phyloP scores from a whole-genome alignment of 1,140 invertebrate species.

The Drosophila melanica region DNA sequence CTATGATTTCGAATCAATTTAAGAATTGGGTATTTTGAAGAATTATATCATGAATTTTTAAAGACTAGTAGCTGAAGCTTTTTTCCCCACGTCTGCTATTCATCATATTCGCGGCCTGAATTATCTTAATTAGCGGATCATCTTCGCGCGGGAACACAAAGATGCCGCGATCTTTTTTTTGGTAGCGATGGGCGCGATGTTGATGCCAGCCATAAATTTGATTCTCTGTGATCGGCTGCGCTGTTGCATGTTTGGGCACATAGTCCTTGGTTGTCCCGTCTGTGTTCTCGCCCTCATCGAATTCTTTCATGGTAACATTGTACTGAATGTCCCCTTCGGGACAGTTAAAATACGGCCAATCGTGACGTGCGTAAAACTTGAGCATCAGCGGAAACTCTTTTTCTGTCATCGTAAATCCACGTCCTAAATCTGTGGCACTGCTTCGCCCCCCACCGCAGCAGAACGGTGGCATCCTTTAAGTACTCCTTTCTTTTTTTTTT shows the following conservation, averaged over 20 bases:
- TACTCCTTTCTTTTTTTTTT: no score
- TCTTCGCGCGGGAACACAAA: constrained; percentile 64
- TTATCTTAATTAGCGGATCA: constrained; percentile 58
- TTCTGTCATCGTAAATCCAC: constrained; percentile 12
- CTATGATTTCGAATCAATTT: no score
- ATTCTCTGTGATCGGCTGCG: constrained; percentile 59
- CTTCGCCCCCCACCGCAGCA: constrained; percentile 64
- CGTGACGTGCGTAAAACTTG: constrained; percentile 71
- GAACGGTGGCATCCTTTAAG: constrained; percentile 47
- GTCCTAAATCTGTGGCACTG: constrained; percentile 40
- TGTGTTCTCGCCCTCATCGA: neutral
- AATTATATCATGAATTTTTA: no score
- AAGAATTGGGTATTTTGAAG: no score
- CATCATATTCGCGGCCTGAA: constrained; percentile 28
- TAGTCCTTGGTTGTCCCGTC: constrained; percentile 18
- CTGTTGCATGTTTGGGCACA: constrained; percentile 50
- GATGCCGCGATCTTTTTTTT: constrained; percentile 55
- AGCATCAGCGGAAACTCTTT: constrained; percentile 48
- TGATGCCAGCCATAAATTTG: constrained; percentile 73
- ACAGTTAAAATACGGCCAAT: constrained; percentile 68
- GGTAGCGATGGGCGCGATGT: constrained; percentile 54
- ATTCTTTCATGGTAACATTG: no score
- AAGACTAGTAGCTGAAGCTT: no score
- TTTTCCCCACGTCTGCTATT: no score
- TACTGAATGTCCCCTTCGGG: constrained; percentile 22